Evolutionary conservation across 2,797 vertebrate species (phyloP).

Genomic region (Bovichtus diacanthus): DNA sequence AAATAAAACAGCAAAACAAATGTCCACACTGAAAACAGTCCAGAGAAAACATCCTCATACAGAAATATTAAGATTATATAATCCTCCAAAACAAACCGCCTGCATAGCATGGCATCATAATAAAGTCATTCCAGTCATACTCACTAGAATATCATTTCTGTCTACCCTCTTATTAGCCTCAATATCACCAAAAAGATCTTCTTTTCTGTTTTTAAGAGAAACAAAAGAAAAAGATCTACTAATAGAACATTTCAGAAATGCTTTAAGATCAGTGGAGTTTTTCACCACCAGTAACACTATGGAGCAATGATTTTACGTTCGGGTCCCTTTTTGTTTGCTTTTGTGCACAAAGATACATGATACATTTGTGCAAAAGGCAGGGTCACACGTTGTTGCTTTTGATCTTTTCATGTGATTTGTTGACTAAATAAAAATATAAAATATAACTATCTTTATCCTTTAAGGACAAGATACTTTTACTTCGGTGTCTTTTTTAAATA

Average conservation of each 20-base stretch:
- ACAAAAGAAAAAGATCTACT: too few species aligned
- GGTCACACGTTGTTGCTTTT: neutral
- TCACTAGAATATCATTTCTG: too few species aligned
- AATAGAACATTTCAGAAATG: too few species aligned
- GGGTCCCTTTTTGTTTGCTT: too few species aligned
- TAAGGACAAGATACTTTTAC: neutral
- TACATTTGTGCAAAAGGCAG: neutral
- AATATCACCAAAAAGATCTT: too few species aligned
- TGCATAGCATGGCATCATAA: neutral
- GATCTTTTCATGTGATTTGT: neutral
- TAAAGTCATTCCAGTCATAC: neutral
- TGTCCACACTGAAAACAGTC: neutral
- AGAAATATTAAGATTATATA: neutral
- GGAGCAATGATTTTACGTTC: too few species aligned
- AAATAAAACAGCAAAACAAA: neutral
- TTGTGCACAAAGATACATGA: too few species aligned
- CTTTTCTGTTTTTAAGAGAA: too few species aligned
- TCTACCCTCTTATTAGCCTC: too few species aligned
- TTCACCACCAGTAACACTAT: too few species aligned
- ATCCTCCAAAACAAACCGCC: neutral
- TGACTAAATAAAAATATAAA: neutral
- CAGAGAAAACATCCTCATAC: neutral
- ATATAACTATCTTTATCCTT: neutral
- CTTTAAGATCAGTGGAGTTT: too few species aligned
- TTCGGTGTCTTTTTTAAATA: neutral